Percentiles rank a stretch among this genome's conserved stretches.
Evolutionary conservation across 2,797 vertebrate genomes (phyloP).

Genomic region (Gambusia yucatana): DNA sequence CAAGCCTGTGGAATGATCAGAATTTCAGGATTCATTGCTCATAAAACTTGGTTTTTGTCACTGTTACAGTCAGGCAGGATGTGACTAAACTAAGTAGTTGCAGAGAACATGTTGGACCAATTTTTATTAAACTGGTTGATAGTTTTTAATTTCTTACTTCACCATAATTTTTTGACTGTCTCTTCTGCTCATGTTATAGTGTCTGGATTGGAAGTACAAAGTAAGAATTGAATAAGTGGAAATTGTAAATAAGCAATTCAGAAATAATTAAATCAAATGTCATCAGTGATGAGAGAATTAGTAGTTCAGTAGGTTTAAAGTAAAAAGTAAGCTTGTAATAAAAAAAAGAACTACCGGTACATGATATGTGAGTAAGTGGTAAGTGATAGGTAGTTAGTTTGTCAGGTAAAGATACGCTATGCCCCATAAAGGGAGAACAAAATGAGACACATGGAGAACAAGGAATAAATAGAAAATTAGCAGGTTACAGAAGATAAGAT

Average conservation of each 20-base stretch:
- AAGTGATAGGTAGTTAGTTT: neutral
- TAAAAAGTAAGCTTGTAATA: neutral
- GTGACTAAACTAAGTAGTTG: neutral
- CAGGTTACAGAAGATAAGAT: neutral
- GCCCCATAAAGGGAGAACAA: neutral
- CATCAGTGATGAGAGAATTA: neutral
- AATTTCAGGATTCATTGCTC: neutral
- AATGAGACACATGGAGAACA: neutral
- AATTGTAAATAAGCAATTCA: neutral
- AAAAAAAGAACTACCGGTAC: neutral
- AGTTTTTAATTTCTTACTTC: neutral
- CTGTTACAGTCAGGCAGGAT: neutral
- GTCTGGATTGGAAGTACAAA: neutral
- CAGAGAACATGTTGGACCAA: neutral
- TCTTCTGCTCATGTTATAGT: neutral
- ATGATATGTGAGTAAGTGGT: neutral
- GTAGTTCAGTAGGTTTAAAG: neutral
- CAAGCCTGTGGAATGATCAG: conserved; percentile 1
- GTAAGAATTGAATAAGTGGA: neutral
- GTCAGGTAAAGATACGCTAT: too few species aligned
- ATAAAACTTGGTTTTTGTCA: neutral
- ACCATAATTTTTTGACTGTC: neutral
- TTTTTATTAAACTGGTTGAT: neutral
- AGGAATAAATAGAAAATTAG: neutral
- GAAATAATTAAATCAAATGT: neutral